A percentile compares a stretch with the other conserved stretches of the same genome.
phyloP scores from a whole-genome alignment of 2,888 invertebrate genomes.

The Sericinus montela region DNA sequence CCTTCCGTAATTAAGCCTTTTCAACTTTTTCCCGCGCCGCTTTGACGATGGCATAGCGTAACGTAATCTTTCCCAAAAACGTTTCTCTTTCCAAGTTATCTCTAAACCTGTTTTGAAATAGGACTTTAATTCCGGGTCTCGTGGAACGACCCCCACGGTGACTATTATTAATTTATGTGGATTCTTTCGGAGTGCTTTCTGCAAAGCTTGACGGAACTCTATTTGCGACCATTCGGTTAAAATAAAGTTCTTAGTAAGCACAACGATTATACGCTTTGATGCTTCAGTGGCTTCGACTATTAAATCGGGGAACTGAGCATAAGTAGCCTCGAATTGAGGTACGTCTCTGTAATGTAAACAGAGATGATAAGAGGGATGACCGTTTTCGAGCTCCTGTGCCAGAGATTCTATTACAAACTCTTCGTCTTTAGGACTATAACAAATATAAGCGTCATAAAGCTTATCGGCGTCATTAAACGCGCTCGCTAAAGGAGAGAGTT shows the following conservation, averaged over 20 bases:
- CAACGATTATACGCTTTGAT: slow-evolving; percentile 91
- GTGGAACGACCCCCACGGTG: slow-evolving; percentile 87
- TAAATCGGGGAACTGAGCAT: slow-evolving; percentile 85
- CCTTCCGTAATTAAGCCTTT: slow-evolving; percentile 84
- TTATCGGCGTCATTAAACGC: slow-evolving; percentile 90
- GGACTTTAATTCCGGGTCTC: slow-evolving; percentile 92
- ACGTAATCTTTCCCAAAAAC: slow-evolving; percentile 96
- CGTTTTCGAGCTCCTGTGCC: slow-evolving; percentile 91
- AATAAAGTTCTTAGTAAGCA: slow-evolving; percentile 92
- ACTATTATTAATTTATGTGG: slow-evolving; percentile 93
- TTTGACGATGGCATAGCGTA: slow-evolving; percentile 93
- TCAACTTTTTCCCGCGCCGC: slow-evolving; percentile 77
- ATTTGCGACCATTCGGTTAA: slow-evolving; percentile 95
- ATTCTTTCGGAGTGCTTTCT: slow-evolving; percentile 90
- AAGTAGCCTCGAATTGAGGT: slow-evolving; percentile 84
- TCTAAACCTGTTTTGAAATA: slow-evolving; percentile 93
- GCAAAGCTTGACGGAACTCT: slow-evolving; percentile 93
- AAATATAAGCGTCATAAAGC: slow-evolving; percentile 95
- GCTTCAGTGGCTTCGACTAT: slow-evolving; percentile 93
- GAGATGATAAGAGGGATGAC: slow-evolving; percentile 87
- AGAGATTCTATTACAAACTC: slow-evolving; percentile 92
- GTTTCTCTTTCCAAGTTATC: slow-evolving; percentile 92
- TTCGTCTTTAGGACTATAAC: slow-evolving; percentile 95
- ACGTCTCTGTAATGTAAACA: slow-evolving; percentile 94
- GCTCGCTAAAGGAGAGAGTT: slow-evolving; percentile 85